Evolutionary conservation across 2,888 invertebrate species (phyloP).

Genomic region (Nebria brevicollis): DNA sequence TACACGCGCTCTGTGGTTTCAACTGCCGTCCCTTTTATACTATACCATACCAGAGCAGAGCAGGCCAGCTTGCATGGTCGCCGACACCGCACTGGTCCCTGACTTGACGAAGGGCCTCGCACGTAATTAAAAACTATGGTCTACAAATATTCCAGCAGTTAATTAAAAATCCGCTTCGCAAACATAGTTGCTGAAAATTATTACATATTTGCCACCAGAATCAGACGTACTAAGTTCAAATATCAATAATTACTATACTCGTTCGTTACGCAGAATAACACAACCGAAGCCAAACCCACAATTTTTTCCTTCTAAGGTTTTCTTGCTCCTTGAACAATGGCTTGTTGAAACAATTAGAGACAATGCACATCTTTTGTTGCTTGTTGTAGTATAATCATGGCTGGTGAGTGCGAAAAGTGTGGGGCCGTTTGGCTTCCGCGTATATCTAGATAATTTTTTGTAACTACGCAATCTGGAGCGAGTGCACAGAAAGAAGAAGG

Average conservation of each 20-base stretch:
- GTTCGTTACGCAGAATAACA: neutral
- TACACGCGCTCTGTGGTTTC: conserved; percentile 24
- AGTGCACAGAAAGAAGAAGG: neutral
- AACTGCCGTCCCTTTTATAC: conserved; percentile 5
- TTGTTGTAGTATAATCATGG: conserved; percentile 31
- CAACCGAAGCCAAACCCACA: neutral
- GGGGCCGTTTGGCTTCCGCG: conserved; percentile 16
- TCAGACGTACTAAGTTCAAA: neutral
- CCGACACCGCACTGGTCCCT: neutral
- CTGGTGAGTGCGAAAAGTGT: conserved; percentile 26
- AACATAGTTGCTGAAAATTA: conserved; percentile 36
- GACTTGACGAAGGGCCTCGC: conserved; percentile 17
- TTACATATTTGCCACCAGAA: conserved; percentile 35
- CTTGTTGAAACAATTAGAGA: conserved; percentile 7
- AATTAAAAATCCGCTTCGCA: conserved; percentile 37
- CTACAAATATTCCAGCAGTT: conserved; percentile 45
- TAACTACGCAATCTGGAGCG: conserved; percentile 31
- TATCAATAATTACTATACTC: neutral
- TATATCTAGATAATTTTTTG: conserved; percentile 44
- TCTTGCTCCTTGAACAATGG: neutral
- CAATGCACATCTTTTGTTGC: conserved; percentile 3
- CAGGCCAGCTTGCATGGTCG: neutral
- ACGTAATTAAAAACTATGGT: conserved; percentile 47
- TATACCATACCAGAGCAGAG: conserved; percentile 4
- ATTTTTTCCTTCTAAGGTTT: neutral